These are phyloP conservation scores for Channa striata DNA, from an alignment of 2,797 vertebrate species.

Conservation along the genomic window DNA sequence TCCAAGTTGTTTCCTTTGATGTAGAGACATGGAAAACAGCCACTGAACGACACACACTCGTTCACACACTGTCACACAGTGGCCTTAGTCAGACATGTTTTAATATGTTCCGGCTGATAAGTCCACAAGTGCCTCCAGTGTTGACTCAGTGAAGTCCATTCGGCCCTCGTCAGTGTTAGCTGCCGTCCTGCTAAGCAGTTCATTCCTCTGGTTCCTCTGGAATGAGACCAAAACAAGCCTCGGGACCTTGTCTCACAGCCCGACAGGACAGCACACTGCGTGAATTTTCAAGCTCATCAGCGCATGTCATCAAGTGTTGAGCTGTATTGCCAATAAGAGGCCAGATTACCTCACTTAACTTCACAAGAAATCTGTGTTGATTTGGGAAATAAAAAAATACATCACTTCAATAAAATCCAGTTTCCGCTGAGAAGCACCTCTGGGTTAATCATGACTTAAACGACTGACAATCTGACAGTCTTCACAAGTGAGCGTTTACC, in stretches of 20 bases:
- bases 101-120: constrained; percentile 39
- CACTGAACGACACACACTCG: background rate
- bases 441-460: too few species aligned
- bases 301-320: background rate
- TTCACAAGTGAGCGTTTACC: too few species aligned
- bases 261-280: constrained; percentile 25
- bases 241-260: constrained; percentile 15
- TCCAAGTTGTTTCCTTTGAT: constrained; percentile 1
- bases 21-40: constrained; percentile 3
- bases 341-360: background rate
- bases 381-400: too few species aligned
- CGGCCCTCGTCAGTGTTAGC: constrained; percentile 34
- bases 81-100: constrained; percentile 34
- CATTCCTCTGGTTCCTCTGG: constrained; percentile 65
- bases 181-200: constrained; percentile 52
- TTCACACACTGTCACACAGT: constrained; percentile 19
- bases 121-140: constrained; percentile 36
- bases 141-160: constrained; percentile 54
- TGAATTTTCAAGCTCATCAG: constrained; percentile 31
- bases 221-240: constrained; percentile 55
- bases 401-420: too few species aligned
- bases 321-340: background rate
- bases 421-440: too few species aligned
- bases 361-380: background rate
- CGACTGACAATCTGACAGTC: too few species aligned